These are phyloP conservation scores for Zaprionus obscuricornis DNA, from an alignment of 2,888 invertebrate genomes.

Conservation along the genomic window DNA sequence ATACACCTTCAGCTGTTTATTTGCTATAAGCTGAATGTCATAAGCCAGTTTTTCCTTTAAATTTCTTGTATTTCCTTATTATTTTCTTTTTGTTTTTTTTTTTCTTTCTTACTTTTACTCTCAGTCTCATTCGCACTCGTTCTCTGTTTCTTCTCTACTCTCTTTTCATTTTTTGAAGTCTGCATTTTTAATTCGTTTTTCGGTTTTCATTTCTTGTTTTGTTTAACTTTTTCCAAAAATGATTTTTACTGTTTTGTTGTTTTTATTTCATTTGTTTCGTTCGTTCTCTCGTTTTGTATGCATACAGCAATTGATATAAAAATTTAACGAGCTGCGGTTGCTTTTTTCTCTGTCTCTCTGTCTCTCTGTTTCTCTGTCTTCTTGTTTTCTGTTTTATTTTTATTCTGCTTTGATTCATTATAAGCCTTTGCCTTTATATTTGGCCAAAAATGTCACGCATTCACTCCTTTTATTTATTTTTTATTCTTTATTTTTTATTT, in stretches of 20 bases:
- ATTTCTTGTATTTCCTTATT: conserved; percentile 2
- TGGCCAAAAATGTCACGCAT: conserved; percentile 51
- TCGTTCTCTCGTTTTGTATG: conserved; percentile 32
- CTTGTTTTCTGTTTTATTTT: conserved; percentile 8
- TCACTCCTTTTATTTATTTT: conserved; percentile 48
- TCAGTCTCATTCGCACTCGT: too few relatives aligned
- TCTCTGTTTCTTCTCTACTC: too few relatives aligned
- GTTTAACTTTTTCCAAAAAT: conserved; percentile 42
- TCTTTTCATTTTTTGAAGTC: conserved; percentile 15
- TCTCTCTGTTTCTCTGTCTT: conserved; percentile 1
- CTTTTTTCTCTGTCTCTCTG: too few relatives aligned
- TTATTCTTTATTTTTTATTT: too few relatives aligned
- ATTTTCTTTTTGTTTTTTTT: conserved; percentile 4
- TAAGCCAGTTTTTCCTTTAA: conserved; percentile 6
- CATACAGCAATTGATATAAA: conserved; percentile 61
- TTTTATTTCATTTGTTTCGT: conserved; percentile 20
- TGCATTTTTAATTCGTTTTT: conserved; percentile 60
- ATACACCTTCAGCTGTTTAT: neutral
- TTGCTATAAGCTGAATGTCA: conserved; percentile 8
- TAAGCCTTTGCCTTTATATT: conserved; percentile 20
- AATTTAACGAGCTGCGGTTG: conserved; percentile 71
- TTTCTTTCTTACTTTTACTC: too few relatives aligned
- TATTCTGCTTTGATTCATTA: conserved; percentile 11
- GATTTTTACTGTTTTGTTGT: conserved; percentile 15
- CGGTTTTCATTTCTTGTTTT: conserved; percentile 33